phyloP scores from a whole-genome alignment of 2,888 invertebrate species.

The Parnassius mnemosyne region DNA sequence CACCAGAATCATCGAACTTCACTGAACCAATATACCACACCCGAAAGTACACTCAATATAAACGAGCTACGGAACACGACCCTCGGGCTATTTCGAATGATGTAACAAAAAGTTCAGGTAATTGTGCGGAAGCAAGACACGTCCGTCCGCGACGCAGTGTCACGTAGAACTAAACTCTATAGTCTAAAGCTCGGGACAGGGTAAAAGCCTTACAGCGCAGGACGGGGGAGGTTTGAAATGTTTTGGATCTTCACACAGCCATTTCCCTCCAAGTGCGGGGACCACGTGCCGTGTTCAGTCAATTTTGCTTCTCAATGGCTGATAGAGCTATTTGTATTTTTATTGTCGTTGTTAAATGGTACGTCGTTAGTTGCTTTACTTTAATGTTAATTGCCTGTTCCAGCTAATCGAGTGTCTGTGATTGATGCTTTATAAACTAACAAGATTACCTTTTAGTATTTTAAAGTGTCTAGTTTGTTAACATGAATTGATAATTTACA shows the following conservation, averaged over 20 bases:
- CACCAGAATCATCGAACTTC: slow-evolving; percentile 60
- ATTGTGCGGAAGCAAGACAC: slow-evolving; percentile 33
- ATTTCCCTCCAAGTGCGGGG: slow-evolving; percentile 57
- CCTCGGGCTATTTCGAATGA: slow-evolving; percentile 54
- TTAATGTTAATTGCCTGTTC: slow-evolving; percentile 49
- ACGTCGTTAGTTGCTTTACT: slow-evolving; percentile 56
- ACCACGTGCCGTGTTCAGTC: slow-evolving; percentile 71
- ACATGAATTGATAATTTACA: too few species aligned
- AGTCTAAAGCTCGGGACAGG: slow-evolving; percentile 46
- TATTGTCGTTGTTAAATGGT: slow-evolving; percentile 63
- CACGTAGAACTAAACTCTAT: slow-evolving; percentile 64
- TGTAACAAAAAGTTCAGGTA: slow-evolving; percentile 63
- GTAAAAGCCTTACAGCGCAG: slow-evolving; percentile 38
- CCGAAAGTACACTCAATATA: slow-evolving; percentile 42
- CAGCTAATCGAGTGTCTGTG: slow-evolving; percentile 1
- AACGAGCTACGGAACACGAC: slow-evolving; percentile 52
- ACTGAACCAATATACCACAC: slow-evolving; percentile 64
- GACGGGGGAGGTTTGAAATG: slow-evolving; percentile 65
- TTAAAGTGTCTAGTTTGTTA: too few species aligned
- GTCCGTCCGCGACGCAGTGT: slow-evolving; percentile 49
- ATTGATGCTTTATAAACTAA: slow-evolving; percentile 11
- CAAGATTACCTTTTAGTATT: too few species aligned
- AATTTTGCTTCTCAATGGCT: slow-evolving; percentile 61
- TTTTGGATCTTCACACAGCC: slow-evolving; percentile 66
- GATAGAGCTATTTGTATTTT: slow-evolving; percentile 59